Evolutionary conservation across 2,113 vertebrate genomes (phyloP).

Genomic region (Cyphomyrus discorhynchus): DNA sequence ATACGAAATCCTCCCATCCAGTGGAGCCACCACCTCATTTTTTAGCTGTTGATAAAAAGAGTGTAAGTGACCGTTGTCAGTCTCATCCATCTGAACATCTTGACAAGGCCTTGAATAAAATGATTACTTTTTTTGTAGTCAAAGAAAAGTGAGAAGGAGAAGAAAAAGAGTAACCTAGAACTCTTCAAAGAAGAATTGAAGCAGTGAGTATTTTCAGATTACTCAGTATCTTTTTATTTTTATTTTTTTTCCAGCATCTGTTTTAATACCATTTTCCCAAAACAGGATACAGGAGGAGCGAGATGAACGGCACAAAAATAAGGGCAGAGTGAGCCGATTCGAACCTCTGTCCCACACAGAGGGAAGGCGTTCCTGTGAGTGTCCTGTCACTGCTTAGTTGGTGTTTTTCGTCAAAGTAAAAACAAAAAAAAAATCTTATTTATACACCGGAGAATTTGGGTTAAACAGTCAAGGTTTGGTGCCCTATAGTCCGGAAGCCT

Average conservation of each 20-base stretch:
- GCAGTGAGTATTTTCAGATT: constrained; percentile 69
- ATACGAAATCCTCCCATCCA: constrained; percentile 74
- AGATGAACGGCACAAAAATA: constrained; percentile 91
- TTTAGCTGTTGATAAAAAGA: constrained; percentile 82
- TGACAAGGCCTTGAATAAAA: background rate
- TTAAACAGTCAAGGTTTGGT: background rate
- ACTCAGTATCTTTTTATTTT: background rate
- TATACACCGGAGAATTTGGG: background rate
- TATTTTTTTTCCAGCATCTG: background rate
- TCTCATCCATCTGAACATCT: background rate
- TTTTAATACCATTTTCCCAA: constrained; percentile 25
- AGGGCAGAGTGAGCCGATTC: constrained; percentile 93
- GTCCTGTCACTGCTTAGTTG: constrained; percentile 1
- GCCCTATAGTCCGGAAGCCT: background rate
- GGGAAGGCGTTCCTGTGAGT: constrained; percentile 85
- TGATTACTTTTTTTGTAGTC: constrained; percentile 56
- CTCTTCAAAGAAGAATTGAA: constrained; percentile 98
- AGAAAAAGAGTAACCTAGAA: constrained; percentile 99
- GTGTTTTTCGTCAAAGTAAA: background rate
- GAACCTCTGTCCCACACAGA: constrained; percentile 84
- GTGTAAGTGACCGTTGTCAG: constrained; percentile 63
- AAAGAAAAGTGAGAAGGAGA: constrained; percentile 94
- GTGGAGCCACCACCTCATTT: constrained; percentile 86
- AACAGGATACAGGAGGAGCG: constrained; percentile 93
- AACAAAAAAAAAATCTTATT: background rate